Evolutionary conservation across 2,113 vertebrate species (phyloP).

Genomic region (Cheirogaleus medius): DNA sequence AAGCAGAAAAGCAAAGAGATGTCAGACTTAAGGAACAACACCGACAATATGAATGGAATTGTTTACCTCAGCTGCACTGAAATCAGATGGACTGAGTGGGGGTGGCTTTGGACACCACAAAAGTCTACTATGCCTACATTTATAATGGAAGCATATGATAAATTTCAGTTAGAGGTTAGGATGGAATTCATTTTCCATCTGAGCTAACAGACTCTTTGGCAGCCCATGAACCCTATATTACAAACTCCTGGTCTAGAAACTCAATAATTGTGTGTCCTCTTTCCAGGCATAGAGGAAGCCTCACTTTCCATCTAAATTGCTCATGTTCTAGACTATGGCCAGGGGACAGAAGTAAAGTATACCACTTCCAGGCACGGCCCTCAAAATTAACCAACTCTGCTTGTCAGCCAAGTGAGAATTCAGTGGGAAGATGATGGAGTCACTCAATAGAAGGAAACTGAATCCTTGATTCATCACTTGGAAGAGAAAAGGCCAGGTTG

Average conservation of each 20-base stretch:
- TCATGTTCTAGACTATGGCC: neutral
- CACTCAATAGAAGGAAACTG: neutral
- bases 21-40: neutral
- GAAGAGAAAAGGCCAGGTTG: neutral
- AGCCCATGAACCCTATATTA: neutral
- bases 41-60: neutral
- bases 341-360: neutral
- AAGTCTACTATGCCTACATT: neutral
- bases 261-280: neutral
- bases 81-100: neutral
- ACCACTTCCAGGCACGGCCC: neutral
- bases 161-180: neutral
- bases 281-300: neutral
- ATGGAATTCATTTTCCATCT: slow-evolving; percentile 15
- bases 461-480: neutral
- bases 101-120: neutral
- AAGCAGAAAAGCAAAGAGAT: neutral
- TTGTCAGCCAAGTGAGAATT: neutral
- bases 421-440: neutral
- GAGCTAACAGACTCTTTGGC: neutral
- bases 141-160: neutral
- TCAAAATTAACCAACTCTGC: neutral
- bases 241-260: neutral
- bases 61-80: neutral
- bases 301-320: neutral